Percentiles rank a stretch among this genome's conserved stretches.
phyloP scores from a whole-genome alignment of 2,888 invertebrate species.

The Aspidapion aeneum region DNA sequence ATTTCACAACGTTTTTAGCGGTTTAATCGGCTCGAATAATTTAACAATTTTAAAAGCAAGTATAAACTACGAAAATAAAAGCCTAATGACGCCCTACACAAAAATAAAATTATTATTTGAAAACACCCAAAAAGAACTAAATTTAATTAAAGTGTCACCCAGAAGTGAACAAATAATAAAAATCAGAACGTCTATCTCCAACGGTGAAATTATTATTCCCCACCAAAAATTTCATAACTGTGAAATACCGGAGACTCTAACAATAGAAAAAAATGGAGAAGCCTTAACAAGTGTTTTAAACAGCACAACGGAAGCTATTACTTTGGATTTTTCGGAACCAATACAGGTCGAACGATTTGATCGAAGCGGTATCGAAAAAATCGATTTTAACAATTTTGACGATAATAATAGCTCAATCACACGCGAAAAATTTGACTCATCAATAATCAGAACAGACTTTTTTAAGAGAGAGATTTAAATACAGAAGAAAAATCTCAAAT shows the following conservation, averaged over 20 bases:
- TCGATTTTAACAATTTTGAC: conserved; percentile 2
- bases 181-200: neutral
- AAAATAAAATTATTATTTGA: neutral
- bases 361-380: neutral
- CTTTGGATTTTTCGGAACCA: conserved; percentile 2
- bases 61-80: neutral
- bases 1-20: neutral
- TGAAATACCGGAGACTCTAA: conserved; percentile 4
- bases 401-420: too few relatives aligned
- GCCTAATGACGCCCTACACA: neutral
- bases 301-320: neutral
- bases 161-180: neutral
- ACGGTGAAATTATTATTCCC: conserved; percentile 1
- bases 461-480: too few relatives aligned
- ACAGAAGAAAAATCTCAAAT: neutral
- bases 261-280: neutral
- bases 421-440: neutral
- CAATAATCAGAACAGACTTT: neutral
- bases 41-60: neutral
- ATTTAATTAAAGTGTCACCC: neutral
- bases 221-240: conserved; percentile 1
- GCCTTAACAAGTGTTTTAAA: conserved; percentile 2
- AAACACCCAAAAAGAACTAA: neutral
- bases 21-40: neutral
- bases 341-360: neutral